Base-by-base conservation (phyloP, 2,888 invertebrate species). In the Hemistola chrysoprasaria region DNA sequence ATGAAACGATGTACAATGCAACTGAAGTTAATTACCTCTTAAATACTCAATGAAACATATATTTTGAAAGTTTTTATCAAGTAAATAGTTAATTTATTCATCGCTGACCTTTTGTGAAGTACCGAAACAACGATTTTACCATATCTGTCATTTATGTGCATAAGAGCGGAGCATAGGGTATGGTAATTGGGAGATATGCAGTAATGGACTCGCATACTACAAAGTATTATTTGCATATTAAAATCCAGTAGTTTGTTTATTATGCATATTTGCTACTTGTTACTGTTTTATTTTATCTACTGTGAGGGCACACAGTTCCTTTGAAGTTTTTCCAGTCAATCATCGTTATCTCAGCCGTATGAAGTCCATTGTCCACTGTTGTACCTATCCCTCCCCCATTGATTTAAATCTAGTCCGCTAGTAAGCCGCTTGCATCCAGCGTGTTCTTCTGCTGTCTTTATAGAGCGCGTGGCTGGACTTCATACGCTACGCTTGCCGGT, bases 81-180 rank as follows among this genome's bases (percentile, higher is more conserved):
- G 16, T 8, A 30, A 37, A 38, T 34, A 39, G 30, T 48, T 59
- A 59, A 64, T 62, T 53, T 62, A 62, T 64, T 60, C 62, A 57
- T 58, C 50, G 50, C 41, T 53, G 59, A 53, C 63, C 59, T 62
- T 62, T 57, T 28, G 29, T 42, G 41, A 42, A 40, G 42, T 47
- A 36, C 40, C 39, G 40, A 36, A 34, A 48, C 34, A 30, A 36
- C 28, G 42, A 38, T 30, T 26, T 35, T 44, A 38, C 38, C 43
- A 34, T 44, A 38, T 43, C 28, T 39, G 42, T 29, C n/a, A 32
- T 11, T 20, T 11, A 16, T 16, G 16, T 16, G 16, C 16, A 3
- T 28, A n/a, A 35, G 36, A 33, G 11, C 22, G 34, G 31, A 25
- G 30, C 33, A 39, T 38, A 39, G 43, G 38, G 26, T 44, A 44